Evolutionary conservation across 2,797 vertebrate species (phyloP).

Genomic region (Clarias fuscus): DNA sequence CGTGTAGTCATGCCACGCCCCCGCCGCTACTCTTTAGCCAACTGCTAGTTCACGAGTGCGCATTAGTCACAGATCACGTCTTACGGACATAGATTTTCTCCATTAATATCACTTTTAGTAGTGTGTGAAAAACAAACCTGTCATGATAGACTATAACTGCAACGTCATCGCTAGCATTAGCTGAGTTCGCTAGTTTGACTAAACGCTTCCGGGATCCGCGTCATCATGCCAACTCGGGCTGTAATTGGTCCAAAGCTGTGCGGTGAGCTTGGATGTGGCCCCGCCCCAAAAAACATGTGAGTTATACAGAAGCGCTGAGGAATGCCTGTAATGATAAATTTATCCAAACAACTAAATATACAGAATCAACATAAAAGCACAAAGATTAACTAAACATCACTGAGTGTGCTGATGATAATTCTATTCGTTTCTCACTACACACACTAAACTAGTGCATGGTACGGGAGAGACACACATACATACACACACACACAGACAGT

Average conservation of each 20-base stretch:
- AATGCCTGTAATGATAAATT: neutral
- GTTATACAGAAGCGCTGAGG: neutral
- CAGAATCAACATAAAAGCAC: neutral
- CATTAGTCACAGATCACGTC: neutral
- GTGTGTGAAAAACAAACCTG: too few species aligned
- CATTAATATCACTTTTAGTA: neutral
- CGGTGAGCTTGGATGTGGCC: neutral
- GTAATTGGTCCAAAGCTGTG: neutral
- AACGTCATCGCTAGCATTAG: neutral
- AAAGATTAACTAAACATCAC: neutral
- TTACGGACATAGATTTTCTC: neutral
- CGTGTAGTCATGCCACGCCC: too few species aligned
- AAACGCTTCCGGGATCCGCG: neutral
- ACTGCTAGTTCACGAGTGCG: neutral
- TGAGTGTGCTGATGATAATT: neutral
- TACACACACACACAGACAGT: too few species aligned
- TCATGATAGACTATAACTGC: neutral
- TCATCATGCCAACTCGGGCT: neutral
- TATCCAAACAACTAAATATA: neutral
- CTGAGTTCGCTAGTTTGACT: neutral
- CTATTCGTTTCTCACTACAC: too few species aligned
- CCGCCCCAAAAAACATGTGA: neutral
- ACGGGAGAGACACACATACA: too few species aligned
- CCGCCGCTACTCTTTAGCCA: neutral
- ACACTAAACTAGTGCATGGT: too few species aligned